phyloP scores from a whole-genome alignment of 2,113 vertebrate genomes.

The Phalacrocorax pelagicus region DNA sequence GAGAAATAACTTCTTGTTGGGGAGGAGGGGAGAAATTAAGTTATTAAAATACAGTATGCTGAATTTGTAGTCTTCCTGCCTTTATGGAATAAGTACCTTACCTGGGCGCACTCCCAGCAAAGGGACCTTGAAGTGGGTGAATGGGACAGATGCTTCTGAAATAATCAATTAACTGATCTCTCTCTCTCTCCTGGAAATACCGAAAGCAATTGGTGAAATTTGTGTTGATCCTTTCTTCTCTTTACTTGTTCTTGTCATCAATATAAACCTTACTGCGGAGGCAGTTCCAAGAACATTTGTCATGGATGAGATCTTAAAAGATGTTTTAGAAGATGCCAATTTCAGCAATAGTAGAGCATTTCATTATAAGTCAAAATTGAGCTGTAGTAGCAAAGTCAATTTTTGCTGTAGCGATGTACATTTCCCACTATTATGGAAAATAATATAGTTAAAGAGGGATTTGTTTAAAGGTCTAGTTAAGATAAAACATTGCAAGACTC shows the following conservation, averaged over 20 bases:
- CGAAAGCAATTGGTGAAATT: neutral
- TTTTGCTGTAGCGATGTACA: conserved; percentile 39
- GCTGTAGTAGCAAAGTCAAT: neutral
- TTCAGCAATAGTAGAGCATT: conserved; percentile 33
- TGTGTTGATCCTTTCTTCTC: neutral
- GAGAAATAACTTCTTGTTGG: neutral
- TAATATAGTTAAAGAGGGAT: neutral
- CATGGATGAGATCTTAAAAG: conserved; percentile 14
- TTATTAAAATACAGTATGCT: neutral
- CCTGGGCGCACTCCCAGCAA: neutral
- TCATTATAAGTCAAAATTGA: conserved; percentile 31
- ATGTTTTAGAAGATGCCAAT: conserved; percentile 19
- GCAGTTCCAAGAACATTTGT: conserved; percentile 8
- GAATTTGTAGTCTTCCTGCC: neutral
- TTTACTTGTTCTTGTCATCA: neutral
- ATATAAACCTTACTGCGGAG: conserved; percentile 15
- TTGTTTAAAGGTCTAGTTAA: conserved; percentile 50
- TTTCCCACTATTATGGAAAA: conserved; percentile 35
- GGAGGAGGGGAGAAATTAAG: neutral
- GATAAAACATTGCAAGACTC: conserved; percentile 21
- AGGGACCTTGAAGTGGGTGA: neutral
- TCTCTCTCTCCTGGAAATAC: neutral
- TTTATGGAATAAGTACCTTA: neutral
- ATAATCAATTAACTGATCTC: neutral
- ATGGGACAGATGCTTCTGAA: neutral